Conservation (phyloP, 2,113 vertebrate species). For the Apus apus region DNA sequence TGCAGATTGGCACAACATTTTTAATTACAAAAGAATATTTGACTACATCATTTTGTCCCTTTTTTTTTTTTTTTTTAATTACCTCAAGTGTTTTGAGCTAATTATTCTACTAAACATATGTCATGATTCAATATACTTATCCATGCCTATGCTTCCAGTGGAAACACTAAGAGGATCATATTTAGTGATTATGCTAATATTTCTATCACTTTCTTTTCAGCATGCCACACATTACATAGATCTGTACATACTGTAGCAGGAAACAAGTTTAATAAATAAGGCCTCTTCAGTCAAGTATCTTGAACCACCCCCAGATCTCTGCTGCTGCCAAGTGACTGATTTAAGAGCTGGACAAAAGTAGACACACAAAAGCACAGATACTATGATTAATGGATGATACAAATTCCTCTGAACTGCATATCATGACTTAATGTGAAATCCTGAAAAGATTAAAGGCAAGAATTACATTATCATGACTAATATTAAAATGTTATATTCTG, state of each 20-base stretch:
- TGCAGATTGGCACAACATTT: neutral
- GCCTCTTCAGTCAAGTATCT: conserved; percentile 82
- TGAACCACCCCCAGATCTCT: conserved; percentile 72
- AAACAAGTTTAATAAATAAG: conserved; percentile 85
- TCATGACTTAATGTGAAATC: conserved; percentile 91
- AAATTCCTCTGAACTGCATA: conserved; percentile 86
- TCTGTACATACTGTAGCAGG: conserved; percentile 80
- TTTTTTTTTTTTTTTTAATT: neutral
- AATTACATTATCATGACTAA: conserved; percentile 79
- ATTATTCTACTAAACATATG: conserved; percentile 23
- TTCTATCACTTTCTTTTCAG: conserved; percentile 85
- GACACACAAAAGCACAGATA: conserved; percentile 84
- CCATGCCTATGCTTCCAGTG: neutral
- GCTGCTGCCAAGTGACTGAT: conserved; percentile 88
- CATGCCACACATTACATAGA: conserved; percentile 82
- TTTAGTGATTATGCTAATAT: conserved; percentile 48
- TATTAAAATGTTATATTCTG: conserved; percentile 78
- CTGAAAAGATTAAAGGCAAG: conserved; percentile 81
- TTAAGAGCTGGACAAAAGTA: conserved; percentile 92
- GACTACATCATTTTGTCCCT: neutral
- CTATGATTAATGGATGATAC: conserved; percentile 88
- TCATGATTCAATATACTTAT: neutral
- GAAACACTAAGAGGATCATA: conserved; percentile 18
- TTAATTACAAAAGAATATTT: neutral
- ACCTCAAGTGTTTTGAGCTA: neutral